Base-by-base conservation (phyloP, 2,113 vertebrate genomes). In the Chionodraco myersi region DNA sequence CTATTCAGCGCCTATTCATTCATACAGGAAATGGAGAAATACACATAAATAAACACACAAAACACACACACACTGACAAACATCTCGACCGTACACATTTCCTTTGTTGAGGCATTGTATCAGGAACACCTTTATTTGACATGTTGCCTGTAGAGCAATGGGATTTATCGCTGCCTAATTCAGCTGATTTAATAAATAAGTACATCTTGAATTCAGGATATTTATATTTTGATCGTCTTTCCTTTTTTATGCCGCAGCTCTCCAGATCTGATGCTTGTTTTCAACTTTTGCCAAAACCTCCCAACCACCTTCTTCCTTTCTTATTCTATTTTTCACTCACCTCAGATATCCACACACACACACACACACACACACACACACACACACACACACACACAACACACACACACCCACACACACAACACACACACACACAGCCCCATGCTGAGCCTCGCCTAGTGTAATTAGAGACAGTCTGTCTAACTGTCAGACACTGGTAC, bases 391-490 rank as follows among this genome's bases (percentile, higher is more conserved):
- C 65, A 82, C 54, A 61, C 11, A 67, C 48, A 72, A 90, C 71
- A 72, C 70, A 80, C 66, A 85, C 54, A 77, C 82, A 77, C 65
- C 80, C 54, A 61, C 11, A 67, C 48, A 72, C 70, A 80, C 66
- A 86, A 82, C 54, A 61, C 10, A 67, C 48, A 59, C 47, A 59
- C 88, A 88, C 79, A 52, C 80, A 84, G 86, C 77, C 89, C 75
- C 91, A 90, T 75, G 88, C 87, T 87, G 89, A 87, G 90, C 77
- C 69, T 78, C 9, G 80, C 80, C 85, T 90, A 85, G 82, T 91
- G 91, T 90, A 94, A 94, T 94, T 92, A 89, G 88, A 93, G 93
- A 90, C 92, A 93, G 88, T 91, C 92, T 91, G 93, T 95, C 92
- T 93, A 91, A 90, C 88, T 93, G 91, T 93, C 93, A 93, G 91